Conservation (phyloP, 2,888 invertebrate genomes). For the Amphimallon solstitiale region DNA sequence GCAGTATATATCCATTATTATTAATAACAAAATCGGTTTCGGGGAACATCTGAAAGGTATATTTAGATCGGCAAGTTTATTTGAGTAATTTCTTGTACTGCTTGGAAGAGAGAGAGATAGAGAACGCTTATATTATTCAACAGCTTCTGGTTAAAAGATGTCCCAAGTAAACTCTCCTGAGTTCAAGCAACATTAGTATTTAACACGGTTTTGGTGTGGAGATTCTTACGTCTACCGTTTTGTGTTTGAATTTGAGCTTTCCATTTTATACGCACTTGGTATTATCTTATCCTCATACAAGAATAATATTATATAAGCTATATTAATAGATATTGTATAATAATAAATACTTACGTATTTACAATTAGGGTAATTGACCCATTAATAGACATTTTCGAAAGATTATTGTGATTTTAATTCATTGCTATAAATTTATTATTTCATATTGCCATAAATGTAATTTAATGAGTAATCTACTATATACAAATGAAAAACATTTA, state of each 20-base stretch:
- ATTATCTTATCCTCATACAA: too few relatives aligned
- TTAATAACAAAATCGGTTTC: conserved; percentile 1
- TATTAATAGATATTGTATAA: too few relatives aligned
- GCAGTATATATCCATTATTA: not conserved
- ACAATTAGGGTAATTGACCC: too few relatives aligned
- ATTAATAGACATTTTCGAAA: too few relatives aligned
- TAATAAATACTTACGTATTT: too few relatives aligned
- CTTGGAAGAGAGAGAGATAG: not conserved
- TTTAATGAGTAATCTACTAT: too few relatives aligned
- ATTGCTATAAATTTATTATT: too few relatives aligned
- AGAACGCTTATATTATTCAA: conserved; percentile 2
- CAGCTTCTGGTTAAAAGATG: conserved; percentile 11
- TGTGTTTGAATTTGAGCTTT: not conserved
- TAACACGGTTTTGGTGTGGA: not conserved
- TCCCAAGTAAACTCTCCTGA: not conserved
- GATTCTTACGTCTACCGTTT: not conserved
- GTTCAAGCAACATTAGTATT: conserved; percentile 4
- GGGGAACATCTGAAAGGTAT: not conserved
- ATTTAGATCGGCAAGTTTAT: conserved; percentile 2
- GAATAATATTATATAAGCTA: too few relatives aligned
- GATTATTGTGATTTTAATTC: too few relatives aligned
- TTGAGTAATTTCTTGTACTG: not conserved
- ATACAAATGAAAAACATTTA: too few relatives aligned
- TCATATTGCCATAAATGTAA: too few relatives aligned
- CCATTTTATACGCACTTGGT: too few relatives aligned